Conservation (phyloP, 2,797 vertebrate genomes). For the Danio albolineatus region DNA sequence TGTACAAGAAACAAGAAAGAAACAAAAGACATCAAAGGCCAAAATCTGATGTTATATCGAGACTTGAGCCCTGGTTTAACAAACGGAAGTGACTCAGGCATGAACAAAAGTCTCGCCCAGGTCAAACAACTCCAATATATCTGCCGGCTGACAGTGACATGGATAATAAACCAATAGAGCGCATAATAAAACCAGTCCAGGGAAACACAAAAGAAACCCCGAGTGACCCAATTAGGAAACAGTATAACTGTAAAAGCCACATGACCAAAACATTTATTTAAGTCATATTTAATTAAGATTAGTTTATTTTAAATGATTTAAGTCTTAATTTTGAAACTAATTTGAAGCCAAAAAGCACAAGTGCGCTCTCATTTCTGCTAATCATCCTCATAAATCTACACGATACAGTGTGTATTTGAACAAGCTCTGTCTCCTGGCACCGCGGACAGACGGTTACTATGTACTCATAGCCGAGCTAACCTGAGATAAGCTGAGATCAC, state of each 20-base stretch:
- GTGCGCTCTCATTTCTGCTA: neutral
- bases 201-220: neutral
- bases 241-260: neutral
- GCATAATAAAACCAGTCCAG: conserved; percentile 6
- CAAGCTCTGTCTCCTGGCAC: neutral
- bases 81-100: conserved; percentile 26
- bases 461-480: neutral
- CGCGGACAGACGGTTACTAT: conserved; percentile 24
- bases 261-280: neutral
- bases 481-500: conserved; percentile 31
- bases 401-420: neutral
- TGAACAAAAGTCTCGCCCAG: conserved; percentile 15
- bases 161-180: conserved; percentile 22
- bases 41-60: neutral
- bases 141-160: neutral
- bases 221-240: neutral
- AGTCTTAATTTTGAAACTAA: neutral
- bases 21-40: conserved; percentile 16
- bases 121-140: conserved; percentile 25
- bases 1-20: conserved; percentile 22
- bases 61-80: neutral
- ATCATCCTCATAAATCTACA: neutral
- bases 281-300: no score
- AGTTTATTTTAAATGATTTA: no score
- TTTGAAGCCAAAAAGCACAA: neutral